These are phyloP conservation scores for Misgurnus mizolepis DNA, from an alignment of 2,113 vertebrate genomes.

Conservation along the genomic window DNA sequence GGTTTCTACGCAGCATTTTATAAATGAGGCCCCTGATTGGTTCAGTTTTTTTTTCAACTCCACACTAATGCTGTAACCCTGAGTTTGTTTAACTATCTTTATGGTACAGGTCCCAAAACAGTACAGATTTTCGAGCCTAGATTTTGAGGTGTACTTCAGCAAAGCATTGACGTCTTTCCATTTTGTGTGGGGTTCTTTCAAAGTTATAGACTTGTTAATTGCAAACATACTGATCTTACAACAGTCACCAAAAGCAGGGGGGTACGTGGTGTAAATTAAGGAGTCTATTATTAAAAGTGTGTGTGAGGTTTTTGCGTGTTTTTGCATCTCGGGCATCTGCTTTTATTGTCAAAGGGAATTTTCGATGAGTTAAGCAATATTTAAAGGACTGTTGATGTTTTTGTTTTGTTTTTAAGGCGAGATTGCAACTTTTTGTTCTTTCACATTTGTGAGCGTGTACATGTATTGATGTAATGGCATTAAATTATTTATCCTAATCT, in stretches of 20 bases:
- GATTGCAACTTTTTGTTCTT: slow-evolving; percentile 50
- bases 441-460: slow-evolving; percentile 60
- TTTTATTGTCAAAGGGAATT: slow-evolving; percentile 51
- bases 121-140: neutral
- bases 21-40: too few relatives aligned
- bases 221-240: neutral
- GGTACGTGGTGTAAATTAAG: slow-evolving; percentile 45
- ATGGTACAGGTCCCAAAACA: too few relatives aligned
- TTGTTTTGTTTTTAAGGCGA: slow-evolving; percentile 37
- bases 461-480: slow-evolving; percentile 63
- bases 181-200: neutral
- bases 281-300: slow-evolving; percentile 34
- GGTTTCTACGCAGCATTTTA: too few relatives aligned
- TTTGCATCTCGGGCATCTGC: slow-evolving; percentile 50
- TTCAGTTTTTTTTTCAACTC: too few relatives aligned
- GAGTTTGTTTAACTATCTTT: too few relatives aligned
- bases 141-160: neutral
- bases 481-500: slow-evolving; percentile 71
- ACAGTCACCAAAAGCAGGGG: neutral
- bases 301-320: slow-evolving; percentile 14
- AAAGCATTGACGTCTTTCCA: neutral
- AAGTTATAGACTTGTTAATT: neutral
- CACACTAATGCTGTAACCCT: too few relatives aligned
- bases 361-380: slow-evolving; percentile 62
- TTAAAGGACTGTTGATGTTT: slow-evolving; percentile 56